These are phyloP conservation scores for Murina feae DNA, from an alignment of 2,113 vertebrate genomes.

Conservation along the genomic window DNA sequence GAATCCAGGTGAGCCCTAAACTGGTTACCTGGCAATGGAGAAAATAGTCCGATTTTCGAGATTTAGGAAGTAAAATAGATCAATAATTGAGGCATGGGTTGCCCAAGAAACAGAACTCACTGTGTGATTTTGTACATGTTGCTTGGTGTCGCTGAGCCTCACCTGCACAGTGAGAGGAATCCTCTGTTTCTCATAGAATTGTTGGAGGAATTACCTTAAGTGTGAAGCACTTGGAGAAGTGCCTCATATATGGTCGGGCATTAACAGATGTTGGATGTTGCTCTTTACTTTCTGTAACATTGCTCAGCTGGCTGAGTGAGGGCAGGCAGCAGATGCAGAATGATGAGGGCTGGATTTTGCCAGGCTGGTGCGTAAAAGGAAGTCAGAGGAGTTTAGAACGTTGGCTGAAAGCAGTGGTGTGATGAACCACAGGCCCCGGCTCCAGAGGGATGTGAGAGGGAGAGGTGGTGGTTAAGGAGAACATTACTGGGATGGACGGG, in stretches of 20 bases:
- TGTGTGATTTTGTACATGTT: not conserved
- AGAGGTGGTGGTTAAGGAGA: not conserved
- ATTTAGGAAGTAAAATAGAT: not conserved
- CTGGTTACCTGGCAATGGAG: not conserved
- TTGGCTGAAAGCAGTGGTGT: not conserved
- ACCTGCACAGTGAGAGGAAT: not conserved
- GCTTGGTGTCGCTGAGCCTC: not conserved
- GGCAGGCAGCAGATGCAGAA: not conserved
- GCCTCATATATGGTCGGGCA: not conserved
- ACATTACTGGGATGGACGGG: too few relatives aligned
- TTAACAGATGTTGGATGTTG: too few relatives aligned
- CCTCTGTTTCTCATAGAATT: not conserved
- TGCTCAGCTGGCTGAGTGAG: not conserved
- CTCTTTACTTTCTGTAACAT: not conserved
- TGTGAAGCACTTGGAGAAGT: not conserved
- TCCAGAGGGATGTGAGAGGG: not conserved
- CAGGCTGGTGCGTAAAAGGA: not conserved
- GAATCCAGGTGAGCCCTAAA: not conserved
- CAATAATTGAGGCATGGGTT: not conserved
- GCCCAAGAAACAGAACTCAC: not conserved
- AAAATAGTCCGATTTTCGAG: not conserved
- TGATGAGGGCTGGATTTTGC: not conserved
- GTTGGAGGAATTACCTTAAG: not conserved
- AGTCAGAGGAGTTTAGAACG: not conserved
- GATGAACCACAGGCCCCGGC: not conserved